Evolutionary conservation across 2,888 invertebrate genomes (phyloP).

Genomic region (Campopleginae sp.): DNA sequence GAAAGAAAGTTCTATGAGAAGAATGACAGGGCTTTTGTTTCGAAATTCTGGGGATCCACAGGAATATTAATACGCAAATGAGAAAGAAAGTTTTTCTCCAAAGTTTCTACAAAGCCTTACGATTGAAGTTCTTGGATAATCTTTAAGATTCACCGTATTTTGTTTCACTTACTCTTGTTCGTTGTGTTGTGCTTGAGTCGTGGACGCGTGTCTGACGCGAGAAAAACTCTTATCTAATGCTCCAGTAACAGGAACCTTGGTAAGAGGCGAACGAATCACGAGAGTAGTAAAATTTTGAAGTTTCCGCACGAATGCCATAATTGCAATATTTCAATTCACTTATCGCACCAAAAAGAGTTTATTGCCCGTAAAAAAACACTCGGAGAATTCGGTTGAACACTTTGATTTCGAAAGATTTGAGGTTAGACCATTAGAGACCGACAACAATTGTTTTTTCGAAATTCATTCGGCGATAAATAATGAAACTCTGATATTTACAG

Average conservation of each 20-base stretch:
- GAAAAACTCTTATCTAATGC: slow-evolving; percentile 47
- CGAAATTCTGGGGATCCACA: not conserved
- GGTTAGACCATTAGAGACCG: slow-evolving; percentile 24
- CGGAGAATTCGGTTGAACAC: not conserved
- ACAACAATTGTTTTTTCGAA: not conserved
- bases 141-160: slow-evolving; percentile 28
- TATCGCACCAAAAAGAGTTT: not conserved
- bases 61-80: not conserved
- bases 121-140: not conserved
- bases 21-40: not conserved
- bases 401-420: not conserved
- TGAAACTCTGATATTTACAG: not conserved
- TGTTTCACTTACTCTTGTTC: slow-evolving; percentile 77
- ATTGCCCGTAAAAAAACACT: not conserved
- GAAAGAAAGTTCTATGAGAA: slow-evolving; percentile 21
- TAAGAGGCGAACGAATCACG: slow-evolving; percentile 52
- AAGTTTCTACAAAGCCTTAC: not conserved
- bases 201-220: slow-evolving; percentile 69
- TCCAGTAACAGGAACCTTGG: slow-evolving; percentile 34
- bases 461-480: not conserved
- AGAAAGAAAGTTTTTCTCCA: slow-evolving; percentile 9
- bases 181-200: slow-evolving; percentile 74
- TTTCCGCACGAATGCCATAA: slow-evolving; percentile 75
- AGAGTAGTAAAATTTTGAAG: slow-evolving; percentile 70
- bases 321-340: slow-evolving; percentile 10